These are phyloP conservation scores for Plemyria rubiginata DNA, from an alignment of 2,888 invertebrate genomes.

Conservation along the genomic window DNA sequence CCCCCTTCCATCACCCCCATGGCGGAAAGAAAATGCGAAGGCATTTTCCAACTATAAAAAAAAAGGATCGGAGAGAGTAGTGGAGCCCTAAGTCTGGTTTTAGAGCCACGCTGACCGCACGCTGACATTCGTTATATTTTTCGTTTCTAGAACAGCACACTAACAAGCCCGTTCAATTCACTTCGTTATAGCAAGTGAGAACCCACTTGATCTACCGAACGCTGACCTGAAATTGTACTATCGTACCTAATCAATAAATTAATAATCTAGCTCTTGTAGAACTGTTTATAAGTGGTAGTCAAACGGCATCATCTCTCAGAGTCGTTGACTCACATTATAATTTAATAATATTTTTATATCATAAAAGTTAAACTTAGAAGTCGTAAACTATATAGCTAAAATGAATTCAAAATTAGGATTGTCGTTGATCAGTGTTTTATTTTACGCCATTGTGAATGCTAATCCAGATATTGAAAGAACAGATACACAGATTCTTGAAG, in stretches of 20 bases:
- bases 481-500: conserved; percentile 61
- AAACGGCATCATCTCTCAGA: conserved; percentile 33
- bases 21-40: no score
- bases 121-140: no score
- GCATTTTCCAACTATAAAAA: no score
- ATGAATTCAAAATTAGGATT: conserved; percentile 12
- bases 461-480: conserved; percentile 39
- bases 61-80: no score
- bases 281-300: conserved; percentile 47
- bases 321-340: conserved; percentile 31
- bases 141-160: no score
- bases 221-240: conserved; percentile 39
- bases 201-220: neutral
- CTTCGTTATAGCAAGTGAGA: neutral
- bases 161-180: no score
- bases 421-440: neutral
- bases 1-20: no score
- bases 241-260: conserved; percentile 42
- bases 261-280: conserved; percentile 50
- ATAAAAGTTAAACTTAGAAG: neutral
- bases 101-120: no score
- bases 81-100: no score
- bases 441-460: neutral
- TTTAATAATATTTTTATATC: neutral
- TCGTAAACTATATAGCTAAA: neutral